Base-by-base conservation (phyloP, 2,888 invertebrate species). In the Aphodius granarius region DNA sequence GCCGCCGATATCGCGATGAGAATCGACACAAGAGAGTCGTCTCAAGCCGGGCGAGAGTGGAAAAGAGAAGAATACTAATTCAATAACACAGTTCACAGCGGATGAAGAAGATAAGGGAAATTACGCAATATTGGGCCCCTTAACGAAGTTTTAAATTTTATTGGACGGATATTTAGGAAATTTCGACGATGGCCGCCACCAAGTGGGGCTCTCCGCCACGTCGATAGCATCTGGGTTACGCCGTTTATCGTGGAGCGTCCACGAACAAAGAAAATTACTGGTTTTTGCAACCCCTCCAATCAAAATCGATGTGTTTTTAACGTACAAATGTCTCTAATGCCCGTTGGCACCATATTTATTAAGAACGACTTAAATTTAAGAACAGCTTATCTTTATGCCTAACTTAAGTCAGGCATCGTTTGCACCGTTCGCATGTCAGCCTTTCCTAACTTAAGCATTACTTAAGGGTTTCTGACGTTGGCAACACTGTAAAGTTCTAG, bases 41-140 rank as follows among this genome's bases (percentile, higher is more conserved):
- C 43, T 22, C 16, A 21, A 73, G 62, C 75, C 23, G 22, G 9
- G 75, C 16, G 66, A 72, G 23, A 71, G 43, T 15, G 62, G 65
- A 64, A 17, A 73, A 71, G 66, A 66, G 71, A 70, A 73, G 71
- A 71, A 23, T 73, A 23, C 75, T 77, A 77, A 77, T 77, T 77
- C 72, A 77, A 77, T 77, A 77, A 75, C 73, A 75, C 77, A 75
- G 77, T 77, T 75, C 75, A 75, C 73, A 75, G 73, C 77, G 77
- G 73, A 75, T 73, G 77, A 77, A 77, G 75, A 73, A 64, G 73
- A 77, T 75, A 71, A 77, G 71, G 75, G 66, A 77, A 75, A 77
- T 77, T 77, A 75, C 77, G 73, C 71, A 75, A 75, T 75, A 75
- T 75, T 73, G 75, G 63, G 73, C 19, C 76, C 66, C 75, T 77